phyloP scores from a whole-genome alignment of 2,888 invertebrate genomes.

The Xestia sexstrigata region DNA sequence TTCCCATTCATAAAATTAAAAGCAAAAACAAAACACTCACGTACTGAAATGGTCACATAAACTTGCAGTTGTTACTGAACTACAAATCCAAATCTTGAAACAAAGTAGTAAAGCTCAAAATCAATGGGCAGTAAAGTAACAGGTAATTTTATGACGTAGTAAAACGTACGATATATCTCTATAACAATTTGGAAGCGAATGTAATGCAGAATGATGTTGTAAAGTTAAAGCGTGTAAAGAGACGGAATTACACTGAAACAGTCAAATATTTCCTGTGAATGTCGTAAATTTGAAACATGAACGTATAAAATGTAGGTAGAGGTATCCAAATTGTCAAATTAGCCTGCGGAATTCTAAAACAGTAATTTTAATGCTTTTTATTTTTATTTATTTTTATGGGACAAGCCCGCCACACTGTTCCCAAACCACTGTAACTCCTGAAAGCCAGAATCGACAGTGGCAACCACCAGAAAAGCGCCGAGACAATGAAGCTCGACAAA shows the following conservation, averaged over 20 bases:
- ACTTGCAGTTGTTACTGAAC: neutral
- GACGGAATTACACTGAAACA: slow-evolving; percentile 20
- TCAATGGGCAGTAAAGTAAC: slow-evolving; percentile 25
- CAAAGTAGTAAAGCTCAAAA: slow-evolving; percentile 28
- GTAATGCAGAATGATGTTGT: slow-evolving; percentile 33
- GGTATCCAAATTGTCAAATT: slow-evolving; percentile 1
- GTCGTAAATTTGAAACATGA: neutral
- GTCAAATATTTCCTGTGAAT: slow-evolving; percentile 19
- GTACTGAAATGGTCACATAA: slow-evolving; percentile 20
- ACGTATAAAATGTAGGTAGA: neutral
- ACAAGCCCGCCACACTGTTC: too few species aligned
- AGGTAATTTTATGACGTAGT: slow-evolving; percentile 53
- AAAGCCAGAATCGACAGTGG: too few species aligned
- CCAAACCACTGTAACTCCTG: too few species aligned
- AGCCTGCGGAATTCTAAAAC: neutral
- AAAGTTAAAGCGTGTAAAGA: slow-evolving; percentile 27
- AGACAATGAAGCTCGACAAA: too few species aligned
- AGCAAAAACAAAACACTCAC: slow-evolving; percentile 21
- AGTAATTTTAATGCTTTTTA: neutral
- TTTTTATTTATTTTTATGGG: too few species aligned
- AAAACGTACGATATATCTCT: slow-evolving; percentile 46
- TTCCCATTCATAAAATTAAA: slow-evolving; percentile 38
- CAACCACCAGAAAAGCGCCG: too few species aligned
- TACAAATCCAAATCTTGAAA: slow-evolving; percentile 33
- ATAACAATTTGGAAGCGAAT: slow-evolving; percentile 45